A percentile compares a stretch with the other conserved stretches of the same genome.
Evolutionary conservation across 2,888 invertebrate species (phyloP).

Genomic region (Eustalomyia histrio): DNA sequence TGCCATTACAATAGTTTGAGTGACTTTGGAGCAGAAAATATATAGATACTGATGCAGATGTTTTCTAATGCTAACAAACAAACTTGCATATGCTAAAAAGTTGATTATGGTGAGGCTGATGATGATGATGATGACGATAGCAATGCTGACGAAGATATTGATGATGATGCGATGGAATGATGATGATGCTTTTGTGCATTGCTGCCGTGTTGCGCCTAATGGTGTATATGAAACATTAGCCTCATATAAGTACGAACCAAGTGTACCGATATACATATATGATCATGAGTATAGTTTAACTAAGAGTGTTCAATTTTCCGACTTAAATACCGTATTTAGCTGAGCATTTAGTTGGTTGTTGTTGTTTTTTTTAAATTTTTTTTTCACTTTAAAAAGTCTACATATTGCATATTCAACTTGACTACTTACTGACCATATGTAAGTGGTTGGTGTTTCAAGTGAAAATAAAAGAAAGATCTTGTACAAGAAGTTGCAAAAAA

Average conservation of each 20-base stretch:
- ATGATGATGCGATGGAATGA: conserved; percentile 19
- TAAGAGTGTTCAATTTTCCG: conserved; percentile 65
- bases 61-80: conserved; percentile 56
- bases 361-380: conserved; percentile 23
- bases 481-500: conserved; percentile 32
- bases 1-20: too few species aligned
- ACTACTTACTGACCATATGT: conserved; percentile 46
- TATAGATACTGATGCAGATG: conserved; percentile 57
- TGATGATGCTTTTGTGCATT: conserved; percentile 18
- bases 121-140: conserved; percentile 3
- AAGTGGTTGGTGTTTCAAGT: conserved; percentile 49
- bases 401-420: conserved; percentile 27
- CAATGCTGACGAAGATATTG: not conserved
- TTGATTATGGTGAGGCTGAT: conserved; percentile 38
- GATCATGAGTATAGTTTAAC: conserved; percentile 42
- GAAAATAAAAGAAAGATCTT: conserved; percentile 28
- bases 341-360: conserved; percentile 63
- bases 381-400: conserved; percentile 49
- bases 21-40: not conserved
- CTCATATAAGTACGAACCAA: not conserved
- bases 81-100: conserved; percentile 29
- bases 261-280: conserved; percentile 1
- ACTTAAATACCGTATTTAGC: conserved; percentile 66
- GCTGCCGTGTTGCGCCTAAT: conserved; percentile 62
- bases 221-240: conserved; percentile 61